Base-by-base conservation (phyloP, 35 echinoderm and acorn worm genomes). In the Strongylocentrotus purpuratus region DNA sequence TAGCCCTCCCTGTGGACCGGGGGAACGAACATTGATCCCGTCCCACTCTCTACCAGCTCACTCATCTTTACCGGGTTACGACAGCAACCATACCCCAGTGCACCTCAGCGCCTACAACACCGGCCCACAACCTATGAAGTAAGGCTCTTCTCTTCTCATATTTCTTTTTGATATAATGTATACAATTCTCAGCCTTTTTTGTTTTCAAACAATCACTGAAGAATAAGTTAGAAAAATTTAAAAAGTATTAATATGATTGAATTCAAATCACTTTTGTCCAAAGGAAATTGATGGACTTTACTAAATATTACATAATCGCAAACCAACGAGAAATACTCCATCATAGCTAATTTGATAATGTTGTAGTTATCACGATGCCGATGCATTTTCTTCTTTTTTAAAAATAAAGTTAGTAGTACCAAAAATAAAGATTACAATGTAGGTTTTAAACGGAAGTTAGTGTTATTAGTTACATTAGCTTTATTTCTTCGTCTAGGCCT, bases 71-170 rank as follows among this genome's bases (percentile, higher is more conserved):
- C 48, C 91, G 15, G 91, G 91, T 0, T 93, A 93, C 48, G 91
- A 93, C 5, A 58, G 91, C 22, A 93, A 93, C n/a, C 91, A 50
- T 12, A 58, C 91, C 3, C 46, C 91, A 46, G 91, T 93, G 17
- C 91, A 93, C 48, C 46, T 93, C 46, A 93, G 91, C 91, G 91
- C 91, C 46, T 93, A 93, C 91, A 93, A 93, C 14, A 22, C 91
- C 46, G 45, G 91, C 18, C 31, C 91, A 58, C 91, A 93, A 58
- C 91, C 91, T 31, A 93, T 93, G 91, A 93, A 93, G 91, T 93
- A 58, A 93, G 91, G 20, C 22, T 18, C 65, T 78, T n/a, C 61
- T 71, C 17, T n/a, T 78, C 65, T n/a, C 65, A 78, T 28, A 78
- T 8, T 78, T n/a, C 28, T 22, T 4, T 78, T 78, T 78, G 15